Percentiles rank a stretch among this genome's conserved stretches.
Conservation (phyloP, 2,113 vertebrate species). For the Pomatostomus ruficeps region DNA sequence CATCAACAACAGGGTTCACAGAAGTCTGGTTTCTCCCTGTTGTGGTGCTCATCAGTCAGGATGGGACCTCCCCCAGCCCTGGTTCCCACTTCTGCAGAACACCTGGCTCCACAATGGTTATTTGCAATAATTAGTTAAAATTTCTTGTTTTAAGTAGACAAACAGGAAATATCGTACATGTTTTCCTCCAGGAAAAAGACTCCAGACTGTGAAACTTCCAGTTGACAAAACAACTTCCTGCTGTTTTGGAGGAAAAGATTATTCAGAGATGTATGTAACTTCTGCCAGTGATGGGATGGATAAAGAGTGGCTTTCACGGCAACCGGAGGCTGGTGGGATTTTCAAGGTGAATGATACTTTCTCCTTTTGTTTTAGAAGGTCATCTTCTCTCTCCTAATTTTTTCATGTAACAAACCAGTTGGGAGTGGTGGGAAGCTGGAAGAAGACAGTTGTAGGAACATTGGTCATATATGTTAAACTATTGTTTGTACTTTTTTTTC, state of each 20-base stretch:
- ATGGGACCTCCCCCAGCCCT: not conserved
- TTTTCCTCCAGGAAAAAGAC: conserved; percentile 77
- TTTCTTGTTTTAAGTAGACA: not conserved
- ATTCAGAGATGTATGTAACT: conserved; percentile 90
- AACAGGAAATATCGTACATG: not conserved
- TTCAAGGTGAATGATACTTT: conserved; percentile 79
- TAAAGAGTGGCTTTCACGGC: conserved; percentile 59
- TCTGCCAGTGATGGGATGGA: conserved; percentile 78
- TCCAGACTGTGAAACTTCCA: conserved; percentile 85
- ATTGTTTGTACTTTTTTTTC: not conserved
- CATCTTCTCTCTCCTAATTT: not conserved
- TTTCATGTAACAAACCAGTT: not conserved
- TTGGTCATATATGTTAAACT: not conserved
- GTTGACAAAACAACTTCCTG: conserved; percentile 87
- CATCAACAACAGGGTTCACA: not conserved
- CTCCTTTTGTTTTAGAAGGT: not conserved
- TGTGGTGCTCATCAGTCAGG: not conserved
- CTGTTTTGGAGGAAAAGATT: conserved; percentile 90
- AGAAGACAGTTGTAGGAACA: not conserved
- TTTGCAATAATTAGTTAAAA: not conserved
- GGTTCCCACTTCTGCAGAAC: not conserved
- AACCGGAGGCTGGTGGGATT: conserved; percentile 80
- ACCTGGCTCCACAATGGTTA: not conserved
- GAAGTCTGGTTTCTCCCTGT: not conserved
- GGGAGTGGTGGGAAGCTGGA: not conserved